These are phyloP conservation scores for Mythimna albipuncta DNA, from an alignment of 2,888 invertebrate genomes.

Conservation along the genomic window DNA sequence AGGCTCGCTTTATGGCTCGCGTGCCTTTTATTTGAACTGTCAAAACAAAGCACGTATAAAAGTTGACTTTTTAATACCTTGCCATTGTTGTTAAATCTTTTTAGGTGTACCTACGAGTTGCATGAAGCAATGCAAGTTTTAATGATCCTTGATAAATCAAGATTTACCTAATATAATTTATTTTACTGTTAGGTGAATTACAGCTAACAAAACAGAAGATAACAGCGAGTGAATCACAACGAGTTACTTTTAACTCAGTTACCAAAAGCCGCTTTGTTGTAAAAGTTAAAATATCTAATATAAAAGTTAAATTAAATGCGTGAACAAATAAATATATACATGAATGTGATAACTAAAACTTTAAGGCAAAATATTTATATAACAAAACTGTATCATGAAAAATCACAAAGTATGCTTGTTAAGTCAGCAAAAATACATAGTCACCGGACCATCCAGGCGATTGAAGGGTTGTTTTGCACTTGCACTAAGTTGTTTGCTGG, in stretches of 20 bases:
- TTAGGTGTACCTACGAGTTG: not conserved
- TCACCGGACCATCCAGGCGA: too few relatives aligned
- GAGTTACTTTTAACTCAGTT: not conserved
- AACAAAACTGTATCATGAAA: too few relatives aligned
- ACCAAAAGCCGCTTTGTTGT: not conserved
- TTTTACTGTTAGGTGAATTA: not conserved
- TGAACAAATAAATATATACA: not conserved
- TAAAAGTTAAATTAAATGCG: not conserved
- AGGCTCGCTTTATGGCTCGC: conserved; percentile 37
- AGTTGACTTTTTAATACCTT: conserved; percentile 1
- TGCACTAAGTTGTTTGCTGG: too few relatives aligned
- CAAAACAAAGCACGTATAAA: conserved; percentile 10
- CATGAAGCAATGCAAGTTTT: not conserved
- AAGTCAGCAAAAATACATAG: too few relatives aligned
- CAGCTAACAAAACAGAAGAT: not conserved
- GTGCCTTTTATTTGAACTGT: conserved; percentile 35
- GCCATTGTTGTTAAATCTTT: not conserved
- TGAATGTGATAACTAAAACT: too few relatives aligned
- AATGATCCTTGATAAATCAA: not conserved
- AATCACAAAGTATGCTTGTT: too few relatives aligned
- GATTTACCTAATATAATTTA: not conserved
- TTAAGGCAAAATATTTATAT: too few relatives aligned
- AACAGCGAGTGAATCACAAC: not conserved
- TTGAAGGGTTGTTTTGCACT: too few relatives aligned
- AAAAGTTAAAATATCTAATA: not conserved